Base-by-base conservation (phyloP, 2,113 vertebrate genomes). In the Cavia aperea region DNA sequence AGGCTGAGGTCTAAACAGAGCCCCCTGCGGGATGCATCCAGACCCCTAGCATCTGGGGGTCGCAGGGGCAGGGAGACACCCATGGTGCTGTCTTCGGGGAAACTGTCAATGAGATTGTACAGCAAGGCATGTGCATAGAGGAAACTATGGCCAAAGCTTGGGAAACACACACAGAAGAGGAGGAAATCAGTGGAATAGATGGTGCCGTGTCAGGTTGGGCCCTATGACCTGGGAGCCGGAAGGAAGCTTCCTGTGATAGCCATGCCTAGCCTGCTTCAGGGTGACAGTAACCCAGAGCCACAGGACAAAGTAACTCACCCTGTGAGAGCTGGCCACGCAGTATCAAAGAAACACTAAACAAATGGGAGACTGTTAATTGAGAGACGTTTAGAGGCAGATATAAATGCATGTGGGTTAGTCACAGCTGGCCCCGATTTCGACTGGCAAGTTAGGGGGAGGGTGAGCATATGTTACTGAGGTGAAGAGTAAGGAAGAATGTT, bases 31-130 rank as follows among this genome's bases (percentile, higher is more conserved):
- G 24, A 24, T 58, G 15, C n/a, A 12, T 33, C 26, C 26, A n/a
- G 1, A 51, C 58, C 9, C 1, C 4, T 9, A 13, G 7, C 13
- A 16, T 36, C 29, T 4, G 0, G 14, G 54, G 39, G 26, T 21
- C 33, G 58, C 0, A 0, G 46, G 26, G 7, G 15, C 18, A 2
- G 1, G 21, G 56, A 88, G 31, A 46, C 56, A 43, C 66, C 14
- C 0, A 4, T 21, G 51, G 81, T n/a, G 60, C 29, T 24, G 43
- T 39, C 7, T 0, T 31, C 7, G 1, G 70, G 36, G 33, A 82
- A 78, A 56, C 19, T 31, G 29, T 26, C 29, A 10, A 12, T 4
- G 65, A 65, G 4, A 26, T 58, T 24, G 43, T 2, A 58, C 62
- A 23, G 75, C 23, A 6, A 14, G 29, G 73, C 33, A 21, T 90